Conservation (phyloP, 2,797 vertebrate genomes). For the Danionella dracula region DNA sequence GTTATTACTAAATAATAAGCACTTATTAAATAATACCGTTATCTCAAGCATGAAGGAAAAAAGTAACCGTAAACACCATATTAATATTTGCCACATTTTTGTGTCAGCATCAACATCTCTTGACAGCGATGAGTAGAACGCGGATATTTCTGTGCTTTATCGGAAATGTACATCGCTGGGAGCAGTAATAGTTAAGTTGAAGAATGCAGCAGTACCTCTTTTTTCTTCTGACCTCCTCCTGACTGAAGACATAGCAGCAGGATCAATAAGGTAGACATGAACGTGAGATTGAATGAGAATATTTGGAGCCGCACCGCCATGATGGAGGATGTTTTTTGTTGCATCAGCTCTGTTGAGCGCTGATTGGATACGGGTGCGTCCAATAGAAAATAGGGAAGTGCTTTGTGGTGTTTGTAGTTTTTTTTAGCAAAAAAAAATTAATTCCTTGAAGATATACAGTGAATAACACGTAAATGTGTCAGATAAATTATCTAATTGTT, state of each 20-base stretch:
- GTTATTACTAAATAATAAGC: too few species aligned
- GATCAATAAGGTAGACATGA: conserved; percentile 53
- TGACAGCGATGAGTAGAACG: neutral
- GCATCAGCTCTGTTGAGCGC: conserved; percentile 46
- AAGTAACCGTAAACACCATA: too few species aligned
- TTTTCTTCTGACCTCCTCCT: conserved; percentile 76
- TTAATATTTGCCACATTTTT: too few species aligned
- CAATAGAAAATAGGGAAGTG: conserved; percentile 45
- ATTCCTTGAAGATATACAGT: neutral
- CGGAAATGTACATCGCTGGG: neutral
- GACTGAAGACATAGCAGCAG: conserved; percentile 62
- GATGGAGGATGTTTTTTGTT: conserved; percentile 62
- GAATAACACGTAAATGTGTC: neutral
- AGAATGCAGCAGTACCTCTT: conserved; percentile 63
- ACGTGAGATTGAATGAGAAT: conserved; percentile 45
- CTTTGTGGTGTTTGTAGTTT: conserved; percentile 64
- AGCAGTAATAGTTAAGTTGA: neutral
- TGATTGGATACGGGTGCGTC: conserved; percentile 55
- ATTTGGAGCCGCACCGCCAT: conserved; percentile 48
- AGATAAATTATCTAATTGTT: neutral
- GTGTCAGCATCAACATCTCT: too few species aligned
- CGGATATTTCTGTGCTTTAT: neutral
- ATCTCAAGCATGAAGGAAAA: too few species aligned
- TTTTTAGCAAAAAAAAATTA: neutral
- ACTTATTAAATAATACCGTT: too few species aligned